Evolutionary conservation across 2,888 invertebrate genomes (phyloP), one percentile per base, ranked within the genome.

Genomic region (Saturnia japonica): DNA sequence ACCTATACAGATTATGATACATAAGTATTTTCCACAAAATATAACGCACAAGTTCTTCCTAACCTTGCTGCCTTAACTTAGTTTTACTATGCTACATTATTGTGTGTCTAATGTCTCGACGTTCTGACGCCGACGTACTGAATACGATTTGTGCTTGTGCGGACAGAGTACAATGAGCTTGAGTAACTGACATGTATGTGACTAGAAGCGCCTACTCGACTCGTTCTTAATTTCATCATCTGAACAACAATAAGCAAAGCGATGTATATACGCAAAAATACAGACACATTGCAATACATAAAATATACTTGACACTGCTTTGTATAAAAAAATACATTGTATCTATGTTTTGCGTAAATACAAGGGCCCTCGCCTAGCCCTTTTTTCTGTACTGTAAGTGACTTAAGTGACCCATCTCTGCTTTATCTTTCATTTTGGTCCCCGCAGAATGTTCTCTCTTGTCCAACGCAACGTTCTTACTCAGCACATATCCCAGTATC

Each of bases 381-480:
- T 60, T 60, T 28, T 54, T 22, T 25, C 16, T 42, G 22, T 45
- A 19, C 16, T 22, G 6, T 28, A 28, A 12, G 34, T 16, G 45
- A 64, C 47, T 28, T 43, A 67, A 67, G 70, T 70, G 60, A 68
- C 51, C 68, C 54, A 72, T 70, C 68, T 67, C 60, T 14, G 28
- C 54, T 57, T 69, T 67, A 69, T 67, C 69, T 72, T 67, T 67
- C 25, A 67, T 60, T 69, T 57, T 62, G 69, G 42, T 42, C 72
- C 69, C 89, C 85, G 91, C 91, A 88, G 88, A 89, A 87, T 89
- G 85, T 85, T 85, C 82, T 83, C 79, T 85, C 78, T 87, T 83
- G 82, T 85, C 89, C 85, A 85, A 81, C 76, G 87, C 89, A 88
- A 89, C 90, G 87, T 87, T 86, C 83, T 87, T 87, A 86, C 81